These are phyloP conservation scores for Drosophila ustulata DNA, from an alignment of 2,888 invertebrate species.

Conservation along the genomic window DNA sequence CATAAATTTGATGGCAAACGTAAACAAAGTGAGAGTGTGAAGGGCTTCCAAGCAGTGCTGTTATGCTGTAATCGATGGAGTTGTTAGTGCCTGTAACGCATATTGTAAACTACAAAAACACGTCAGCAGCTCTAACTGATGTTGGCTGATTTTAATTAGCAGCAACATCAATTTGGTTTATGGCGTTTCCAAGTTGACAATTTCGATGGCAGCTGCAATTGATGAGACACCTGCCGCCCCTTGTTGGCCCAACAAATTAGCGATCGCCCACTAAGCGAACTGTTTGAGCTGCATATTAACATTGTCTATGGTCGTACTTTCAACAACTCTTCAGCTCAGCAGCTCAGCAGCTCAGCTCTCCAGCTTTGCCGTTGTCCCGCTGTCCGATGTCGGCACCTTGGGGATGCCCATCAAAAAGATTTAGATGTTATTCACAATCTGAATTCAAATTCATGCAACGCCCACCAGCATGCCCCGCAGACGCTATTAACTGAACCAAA, in stretches of 20 bases:
- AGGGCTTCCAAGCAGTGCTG: background rate
- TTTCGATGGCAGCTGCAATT: slow-evolving; percentile 38
- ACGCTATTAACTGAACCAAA: slow-evolving; percentile 2
- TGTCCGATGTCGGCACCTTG: slow-evolving; percentile 23
- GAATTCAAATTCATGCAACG: slow-evolving; percentile 42
- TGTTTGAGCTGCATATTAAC: slow-evolving; percentile 64
- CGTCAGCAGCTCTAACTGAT: slow-evolving; percentile 33
- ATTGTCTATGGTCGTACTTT: slow-evolving; percentile 38
- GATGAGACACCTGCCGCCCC: slow-evolving; percentile 60
- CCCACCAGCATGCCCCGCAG: slow-evolving; percentile 27
- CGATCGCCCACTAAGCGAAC: slow-evolving; percentile 54
- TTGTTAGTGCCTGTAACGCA: background rate
- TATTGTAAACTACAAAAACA: slow-evolving; percentile 26
- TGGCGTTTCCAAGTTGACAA: slow-evolving; percentile 33
- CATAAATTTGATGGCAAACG: background rate
- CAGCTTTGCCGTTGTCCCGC: slow-evolving; percentile 1
- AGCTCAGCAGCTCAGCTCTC: background rate
- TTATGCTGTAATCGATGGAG: slow-evolving; percentile 10
- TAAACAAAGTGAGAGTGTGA: background rate
- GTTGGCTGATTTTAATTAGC: slow-evolving; percentile 67
- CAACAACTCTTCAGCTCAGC: slow-evolving; percentile 14
- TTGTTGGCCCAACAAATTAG: slow-evolving; percentile 61
- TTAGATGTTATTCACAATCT: slow-evolving; percentile 25
- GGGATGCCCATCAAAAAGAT: slow-evolving; percentile 40
- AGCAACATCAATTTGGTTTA: slow-evolving; percentile 18